Base-by-base conservation (phyloP, 92 coral and sea anemone species). In the Parazoanthus swiftii region DNA sequence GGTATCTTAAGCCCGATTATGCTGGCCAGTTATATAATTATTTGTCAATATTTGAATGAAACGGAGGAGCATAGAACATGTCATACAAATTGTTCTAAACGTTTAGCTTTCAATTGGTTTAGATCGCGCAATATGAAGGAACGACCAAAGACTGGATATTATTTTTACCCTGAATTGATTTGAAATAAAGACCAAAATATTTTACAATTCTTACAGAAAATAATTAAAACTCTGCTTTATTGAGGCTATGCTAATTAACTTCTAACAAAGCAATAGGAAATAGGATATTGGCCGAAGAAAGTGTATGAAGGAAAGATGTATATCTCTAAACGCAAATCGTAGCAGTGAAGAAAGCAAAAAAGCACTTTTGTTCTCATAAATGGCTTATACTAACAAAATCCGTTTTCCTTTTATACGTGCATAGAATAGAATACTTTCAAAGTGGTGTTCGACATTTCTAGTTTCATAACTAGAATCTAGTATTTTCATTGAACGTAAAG, bases 41-140 rank as follows among this genome's bases (percentile, higher is more conserved):
- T 10, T 38, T 18, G 80, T 76, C 80, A 76, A 76, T 76, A 76
- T 76, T 76, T 76, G 25, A 74, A 14, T 14, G 66, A 50, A 43
- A 37, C 14, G 54, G 38, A 76, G 48, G 42, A 37, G n/a, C 35
- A 1, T 54, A 18, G 54, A 76, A 39, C 20, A 76, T 20, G 25
- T 76, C 25, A 76, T 74, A 37, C 23, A 23, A 14, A 74, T 76
- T 76, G 54, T 39, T 20, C 18, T 9, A 76, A 37, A 18, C 29
- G 14, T 37, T 76, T 23, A 3, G 48, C 23, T 37, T 16, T 76
- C 26, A 76, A 76, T 20, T 20, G n/a, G 16, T 76, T 18, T 76
- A 9, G 39, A 20, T 1, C 26, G 16, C 13, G 80, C 80, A 39
- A 6, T 10, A 37, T 18, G 29, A 44, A 33, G 36, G 3, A 72